Conservation (phyloP, 2,113 vertebrate species). For the Axis porcinus region DNA sequence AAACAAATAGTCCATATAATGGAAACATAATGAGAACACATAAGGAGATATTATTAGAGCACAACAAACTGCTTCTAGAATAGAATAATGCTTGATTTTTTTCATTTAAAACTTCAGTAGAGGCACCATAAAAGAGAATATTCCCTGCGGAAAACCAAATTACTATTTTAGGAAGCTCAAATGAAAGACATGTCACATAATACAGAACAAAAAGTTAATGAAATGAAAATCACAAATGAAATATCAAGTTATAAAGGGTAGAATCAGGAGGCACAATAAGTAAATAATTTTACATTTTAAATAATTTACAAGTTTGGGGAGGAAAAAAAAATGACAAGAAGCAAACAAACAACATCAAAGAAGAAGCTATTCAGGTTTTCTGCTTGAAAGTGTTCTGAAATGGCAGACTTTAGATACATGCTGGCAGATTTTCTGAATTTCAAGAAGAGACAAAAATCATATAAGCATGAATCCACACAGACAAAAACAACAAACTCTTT, state of each 20-base stretch:
- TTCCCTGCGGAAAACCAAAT: not conserved
- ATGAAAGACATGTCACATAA: not conserved
- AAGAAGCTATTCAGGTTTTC: not conserved
- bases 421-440: not conserved
- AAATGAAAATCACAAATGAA: not conserved
- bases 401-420: not conserved
- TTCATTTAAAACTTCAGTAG: not conserved
- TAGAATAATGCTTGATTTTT: not conserved
- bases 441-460: not conserved
- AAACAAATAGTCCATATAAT: constrained; percentile 5
- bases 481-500: not conserved
- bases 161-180: not conserved
- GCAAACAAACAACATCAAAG: not conserved
- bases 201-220: not conserved
- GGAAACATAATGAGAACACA: constrained; percentile 26
- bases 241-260: not conserved
- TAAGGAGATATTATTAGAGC: constrained; percentile 44
- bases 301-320: not conserved
- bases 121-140: not conserved
- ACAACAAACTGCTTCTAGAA: not conserved
- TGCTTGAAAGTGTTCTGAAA: not conserved
- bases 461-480: not conserved
- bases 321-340: not conserved
- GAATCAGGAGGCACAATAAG: not conserved
- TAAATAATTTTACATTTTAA: not conserved